Evolutionary conservation across 2,888 invertebrate species (phyloP).

Genomic region (Drosophila birchii): DNA sequence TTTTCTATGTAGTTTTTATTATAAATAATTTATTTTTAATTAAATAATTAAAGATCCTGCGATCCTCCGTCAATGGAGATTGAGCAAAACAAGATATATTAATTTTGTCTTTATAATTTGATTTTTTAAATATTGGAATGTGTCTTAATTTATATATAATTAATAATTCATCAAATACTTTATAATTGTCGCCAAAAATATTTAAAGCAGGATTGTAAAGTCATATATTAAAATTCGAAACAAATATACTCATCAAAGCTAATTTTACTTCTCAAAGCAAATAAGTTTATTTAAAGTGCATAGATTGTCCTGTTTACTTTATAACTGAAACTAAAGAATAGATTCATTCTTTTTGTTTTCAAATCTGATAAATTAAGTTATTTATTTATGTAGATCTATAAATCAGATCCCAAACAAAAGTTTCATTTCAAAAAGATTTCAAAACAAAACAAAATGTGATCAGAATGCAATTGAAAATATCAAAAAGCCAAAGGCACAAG

Average conservation of each 20-base stretch:
- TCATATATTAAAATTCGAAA: neutral
- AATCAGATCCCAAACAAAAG: neutral
- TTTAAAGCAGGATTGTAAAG: neutral
- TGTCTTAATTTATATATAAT: neutral
- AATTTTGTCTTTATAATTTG: neutral
- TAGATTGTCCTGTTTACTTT: neutral
- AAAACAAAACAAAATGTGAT: neutral
- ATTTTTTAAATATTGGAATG: too few relatives aligned
- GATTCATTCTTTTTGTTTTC: neutral
- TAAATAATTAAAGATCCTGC: too few relatives aligned
- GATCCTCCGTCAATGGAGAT: too few relatives aligned
- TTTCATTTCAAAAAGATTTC: neutral
- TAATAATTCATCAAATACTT: neutral
- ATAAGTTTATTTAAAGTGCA: neutral
- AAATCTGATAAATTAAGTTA: neutral
- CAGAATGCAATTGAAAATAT: neutral
- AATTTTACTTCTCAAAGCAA: neutral
- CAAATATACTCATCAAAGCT: neutral
- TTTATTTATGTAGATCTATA: neutral
- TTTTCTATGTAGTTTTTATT: neutral
- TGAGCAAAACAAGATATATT: too few relatives aligned
- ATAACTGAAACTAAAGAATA: neutral
- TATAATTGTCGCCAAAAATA: neutral
- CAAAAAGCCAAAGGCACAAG: neutral
- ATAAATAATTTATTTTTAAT: too few relatives aligned